These are phyloP conservation scores for Notodonta ziczac DNA, from an alignment of 2,888 invertebrate species.

Conservation along the genomic window DNA sequence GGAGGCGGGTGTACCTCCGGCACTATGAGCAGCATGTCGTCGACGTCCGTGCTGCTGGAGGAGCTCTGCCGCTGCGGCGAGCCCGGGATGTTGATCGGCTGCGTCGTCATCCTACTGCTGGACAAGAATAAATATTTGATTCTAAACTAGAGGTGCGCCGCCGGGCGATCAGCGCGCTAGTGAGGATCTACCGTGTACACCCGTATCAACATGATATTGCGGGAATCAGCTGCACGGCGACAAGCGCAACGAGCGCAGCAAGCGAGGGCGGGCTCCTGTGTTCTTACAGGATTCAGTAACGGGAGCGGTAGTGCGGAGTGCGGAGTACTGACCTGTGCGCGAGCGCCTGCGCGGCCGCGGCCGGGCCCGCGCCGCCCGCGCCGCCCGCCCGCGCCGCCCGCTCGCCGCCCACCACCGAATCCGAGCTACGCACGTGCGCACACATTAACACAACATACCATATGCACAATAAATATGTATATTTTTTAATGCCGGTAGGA, in stretches of 20 bases:
- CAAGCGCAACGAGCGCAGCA: too few relatives aligned
- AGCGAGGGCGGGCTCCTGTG: too few relatives aligned
- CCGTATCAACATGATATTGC: too few relatives aligned
- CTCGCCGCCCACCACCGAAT: slow-evolving; percentile 63
- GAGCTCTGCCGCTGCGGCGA: slow-evolving; percentile 78
- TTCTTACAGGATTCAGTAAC: too few relatives aligned
- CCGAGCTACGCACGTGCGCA: slow-evolving; percentile 55
- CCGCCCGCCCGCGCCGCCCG: slow-evolving; percentile 50
- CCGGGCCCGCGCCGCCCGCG: slow-evolving; percentile 34
- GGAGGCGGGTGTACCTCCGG: slow-evolving; percentile 57
- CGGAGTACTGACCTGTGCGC: slow-evolving; percentile 28
- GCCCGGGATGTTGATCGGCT: slow-evolving; percentile 87
- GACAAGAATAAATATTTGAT: too few relatives aligned
- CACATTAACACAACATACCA: neutral
- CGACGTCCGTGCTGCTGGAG: slow-evolving; percentile 72
- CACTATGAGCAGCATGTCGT: slow-evolving; percentile 75
- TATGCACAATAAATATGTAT: too few relatives aligned
- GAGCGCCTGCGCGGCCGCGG: slow-evolving; percentile 41
- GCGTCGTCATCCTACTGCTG: slow-evolving; percentile 68
- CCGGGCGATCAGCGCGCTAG: too few relatives aligned
- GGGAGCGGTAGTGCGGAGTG: neutral
- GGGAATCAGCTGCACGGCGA: too few relatives aligned
- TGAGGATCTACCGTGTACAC: too few relatives aligned
- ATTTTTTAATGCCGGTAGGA: too few relatives aligned
- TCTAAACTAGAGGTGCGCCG: too few relatives aligned